Conservation (phyloP, 2,888 invertebrate genomes). For the Apamea crenata region DNA sequence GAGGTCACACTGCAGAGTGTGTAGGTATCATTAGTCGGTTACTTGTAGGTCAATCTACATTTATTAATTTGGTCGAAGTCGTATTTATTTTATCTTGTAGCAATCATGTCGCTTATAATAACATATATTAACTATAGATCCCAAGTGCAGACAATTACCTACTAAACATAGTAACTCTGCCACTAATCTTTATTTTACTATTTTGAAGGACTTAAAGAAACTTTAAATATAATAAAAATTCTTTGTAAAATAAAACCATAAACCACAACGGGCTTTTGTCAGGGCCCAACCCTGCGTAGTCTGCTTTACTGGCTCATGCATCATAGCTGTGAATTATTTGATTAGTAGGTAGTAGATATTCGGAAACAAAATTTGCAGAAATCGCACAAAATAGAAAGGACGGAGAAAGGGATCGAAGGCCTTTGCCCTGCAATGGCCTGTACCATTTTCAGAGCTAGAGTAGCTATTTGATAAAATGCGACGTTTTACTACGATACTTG, state of each 20-base stretch:
- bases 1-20: not conserved
- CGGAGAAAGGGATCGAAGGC: not conserved
- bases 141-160: not conserved
- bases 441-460: not conserved
- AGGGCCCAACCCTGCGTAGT: not conserved
- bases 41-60: not conserved
- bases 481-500: not conserved
- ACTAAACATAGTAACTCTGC: not conserved
- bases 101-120: not conserved
- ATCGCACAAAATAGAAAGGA: not conserved
- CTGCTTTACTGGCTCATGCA: not conserved
- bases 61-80: not conserved
- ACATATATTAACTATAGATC: not conserved
- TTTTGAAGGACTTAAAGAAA: too few relatives aligned
- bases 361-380: not conserved
- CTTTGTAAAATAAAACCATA: not conserved
- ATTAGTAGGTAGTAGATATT: not conserved
- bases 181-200: too few relatives aligned
- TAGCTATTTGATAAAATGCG: not conserved
- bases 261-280: not conserved
- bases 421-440: not conserved
- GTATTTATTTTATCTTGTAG: not conserved
- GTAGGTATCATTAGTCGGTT: not conserved
- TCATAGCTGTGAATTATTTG: not conserved
- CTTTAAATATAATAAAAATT: not conserved